phyloP scores from a whole-genome alignment of 2,797 vertebrate genomes.

The Miichthys miiuy region DNA sequence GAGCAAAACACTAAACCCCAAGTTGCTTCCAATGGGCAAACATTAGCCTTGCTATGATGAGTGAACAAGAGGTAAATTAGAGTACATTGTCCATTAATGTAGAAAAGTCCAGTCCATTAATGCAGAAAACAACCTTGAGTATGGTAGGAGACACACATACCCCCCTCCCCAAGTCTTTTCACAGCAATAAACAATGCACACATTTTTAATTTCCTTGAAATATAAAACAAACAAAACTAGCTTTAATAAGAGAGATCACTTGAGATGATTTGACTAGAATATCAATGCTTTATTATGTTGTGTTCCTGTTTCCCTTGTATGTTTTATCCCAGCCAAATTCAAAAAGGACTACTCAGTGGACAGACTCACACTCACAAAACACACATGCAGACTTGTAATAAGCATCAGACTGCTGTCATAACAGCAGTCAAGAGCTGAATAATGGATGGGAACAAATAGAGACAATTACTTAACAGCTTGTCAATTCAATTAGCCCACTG shows the following conservation, averaged over 20 bases:
- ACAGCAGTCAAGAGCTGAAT: constrained; percentile 59
- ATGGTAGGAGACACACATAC: not conserved
- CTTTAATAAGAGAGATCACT: not conserved
- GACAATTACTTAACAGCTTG: constrained; percentile 69
- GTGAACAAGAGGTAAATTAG: not conserved
- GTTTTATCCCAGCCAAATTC: not conserved
- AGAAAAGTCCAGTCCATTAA: too few relatives aligned
- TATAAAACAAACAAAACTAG: not conserved
- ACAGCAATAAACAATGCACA: too few relatives aligned
- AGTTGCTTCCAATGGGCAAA: too few relatives aligned
- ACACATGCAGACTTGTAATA: constrained; percentile 24
- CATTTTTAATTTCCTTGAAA: not conserved
- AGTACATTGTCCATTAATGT: not conserved
- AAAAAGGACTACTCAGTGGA: not conserved
- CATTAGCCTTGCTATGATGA: too few relatives aligned
- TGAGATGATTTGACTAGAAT: not conserved
- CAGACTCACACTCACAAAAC: not conserved
- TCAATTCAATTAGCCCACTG: constrained; percentile 64
- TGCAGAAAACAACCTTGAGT: not conserved
- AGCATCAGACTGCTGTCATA: constrained; percentile 52
- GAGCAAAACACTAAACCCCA: not conserved
- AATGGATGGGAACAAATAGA: constrained; percentile 63
- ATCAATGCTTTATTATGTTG: not conserved
- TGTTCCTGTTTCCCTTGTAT: not conserved
- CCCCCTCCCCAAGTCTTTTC: too few relatives aligned